Conservation (phyloP, 1,140 invertebrate species). For the Eumeta japonica region DNA sequence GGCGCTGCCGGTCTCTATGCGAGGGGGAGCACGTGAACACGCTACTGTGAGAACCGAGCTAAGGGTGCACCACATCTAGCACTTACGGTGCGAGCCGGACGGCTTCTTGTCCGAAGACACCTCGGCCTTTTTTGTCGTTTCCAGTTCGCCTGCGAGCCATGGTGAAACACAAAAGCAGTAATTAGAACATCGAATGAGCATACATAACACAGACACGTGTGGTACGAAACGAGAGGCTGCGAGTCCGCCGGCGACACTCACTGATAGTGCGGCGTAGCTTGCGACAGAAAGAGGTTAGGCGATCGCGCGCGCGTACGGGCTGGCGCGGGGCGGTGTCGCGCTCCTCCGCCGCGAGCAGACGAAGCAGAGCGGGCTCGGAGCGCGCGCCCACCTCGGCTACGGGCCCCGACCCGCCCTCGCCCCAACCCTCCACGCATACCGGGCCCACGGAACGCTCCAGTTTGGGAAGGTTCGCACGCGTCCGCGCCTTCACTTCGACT, state of each 20-base stretch:
- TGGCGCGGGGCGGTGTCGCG: slow-evolving; percentile 42
- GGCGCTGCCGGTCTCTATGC: too few species aligned
- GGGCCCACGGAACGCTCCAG: slow-evolving; percentile 46
- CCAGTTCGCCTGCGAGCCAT: slow-evolving; percentile 47
- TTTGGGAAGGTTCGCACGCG: slow-evolving; percentile 44
- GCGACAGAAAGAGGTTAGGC: slow-evolving; percentile 47
- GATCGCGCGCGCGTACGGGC: slow-evolving; percentile 46
- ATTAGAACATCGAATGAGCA: slow-evolving; percentile 44
- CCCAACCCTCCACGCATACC: slow-evolving; percentile 43
- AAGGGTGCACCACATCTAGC: slow-evolving; percentile 50
- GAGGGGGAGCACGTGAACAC: too few species aligned
- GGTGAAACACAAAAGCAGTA: slow-evolving; percentile 52
- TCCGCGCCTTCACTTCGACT: slow-evolving; percentile 41
- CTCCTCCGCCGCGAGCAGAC: slow-evolving; percentile 39
- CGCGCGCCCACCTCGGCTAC: slow-evolving; percentile 35
- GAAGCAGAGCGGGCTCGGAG: slow-evolving; percentile 42
- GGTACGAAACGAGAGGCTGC: slow-evolving; percentile 4
- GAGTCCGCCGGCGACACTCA: slow-evolving; percentile 32
- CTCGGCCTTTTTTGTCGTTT: slow-evolving; percentile 50
- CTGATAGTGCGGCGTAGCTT: slow-evolving; percentile 50
- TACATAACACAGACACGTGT: slow-evolving; percentile 14
- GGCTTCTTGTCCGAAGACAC: slow-evolving; percentile 50
- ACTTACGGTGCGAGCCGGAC: slow-evolving; percentile 49
- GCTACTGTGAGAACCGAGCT: too few species aligned
- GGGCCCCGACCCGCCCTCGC: slow-evolving; percentile 26